A percentile compares a stretch with the other conserved stretches of the same genome.
phyloP scores from a whole-genome alignment of 2,888 invertebrate genomes.

The Mamestra brassicae region DNA sequence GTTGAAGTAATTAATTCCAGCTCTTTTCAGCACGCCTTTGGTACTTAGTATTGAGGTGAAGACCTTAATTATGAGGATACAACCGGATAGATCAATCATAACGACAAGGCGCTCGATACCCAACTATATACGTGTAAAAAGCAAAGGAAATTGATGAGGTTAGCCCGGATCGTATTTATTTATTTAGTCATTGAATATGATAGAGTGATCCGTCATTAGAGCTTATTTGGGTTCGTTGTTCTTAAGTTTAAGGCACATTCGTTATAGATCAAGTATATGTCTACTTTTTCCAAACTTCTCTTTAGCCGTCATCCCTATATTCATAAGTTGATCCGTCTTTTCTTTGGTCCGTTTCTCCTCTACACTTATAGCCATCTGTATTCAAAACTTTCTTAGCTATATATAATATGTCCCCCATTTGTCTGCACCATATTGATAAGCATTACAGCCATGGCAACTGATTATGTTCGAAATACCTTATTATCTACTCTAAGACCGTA shows the following conservation, averaged over 20 bases:
- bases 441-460: no score
- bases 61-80: slow-evolving; percentile 19
- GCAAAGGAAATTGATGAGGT: slow-evolving; percentile 46
- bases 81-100: slow-evolving; percentile 43
- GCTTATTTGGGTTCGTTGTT: slow-evolving; percentile 22
- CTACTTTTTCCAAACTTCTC: not conserved
- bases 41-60: slow-evolving; percentile 11
- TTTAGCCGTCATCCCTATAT: not conserved
- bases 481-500: no score
- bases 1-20: not conserved
- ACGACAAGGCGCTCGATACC: slow-evolving; percentile 33
- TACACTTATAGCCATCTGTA: not conserved
- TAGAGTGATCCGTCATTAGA: slow-evolving; percentile 39
- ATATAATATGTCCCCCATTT: not conserved
- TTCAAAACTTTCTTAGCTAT: not conserved
- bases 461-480: no score
- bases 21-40: not conserved
- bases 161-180: slow-evolving; percentile 34
- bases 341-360: not conserved
- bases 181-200: slow-evolving; percentile 42
- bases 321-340: not conserved
- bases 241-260: not conserved
- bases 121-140: slow-evolving; percentile 28
- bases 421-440: not conserved
- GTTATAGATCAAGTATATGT: not conserved